phyloP scores from a whole-genome alignment of 2,797 vertebrate species.

The Rhadinocentrus ornatus region DNA sequence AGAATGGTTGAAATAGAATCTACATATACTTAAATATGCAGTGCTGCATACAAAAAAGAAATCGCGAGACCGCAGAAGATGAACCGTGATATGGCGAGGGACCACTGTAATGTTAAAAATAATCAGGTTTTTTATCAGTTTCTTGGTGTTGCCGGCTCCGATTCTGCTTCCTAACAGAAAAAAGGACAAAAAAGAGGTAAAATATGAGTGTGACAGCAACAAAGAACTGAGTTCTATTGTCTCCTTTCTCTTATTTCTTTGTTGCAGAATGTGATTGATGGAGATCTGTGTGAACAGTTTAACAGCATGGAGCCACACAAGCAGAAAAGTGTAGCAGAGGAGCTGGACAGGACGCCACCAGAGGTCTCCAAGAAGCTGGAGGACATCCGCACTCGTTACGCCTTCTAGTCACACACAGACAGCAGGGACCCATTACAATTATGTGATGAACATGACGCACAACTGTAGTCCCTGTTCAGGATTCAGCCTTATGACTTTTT shows the following conservation, averaged over 20 bases:
- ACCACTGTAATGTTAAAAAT: no score
- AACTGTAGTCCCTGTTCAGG: neutral
- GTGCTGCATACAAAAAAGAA: no score
- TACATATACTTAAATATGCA: no score
- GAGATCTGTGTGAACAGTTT: constrained; percentile 98
- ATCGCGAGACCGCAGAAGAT: no score
- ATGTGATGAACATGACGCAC: neutral
- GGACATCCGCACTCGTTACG: constrained; percentile 97
- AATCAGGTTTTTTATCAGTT: no score
- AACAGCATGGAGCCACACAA: constrained; percentile 99
- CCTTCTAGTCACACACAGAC: constrained; percentile 83
- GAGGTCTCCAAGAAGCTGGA: constrained; percentile 99
- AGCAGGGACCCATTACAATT: neutral
- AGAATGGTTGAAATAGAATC: no score
- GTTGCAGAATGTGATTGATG: constrained; percentile 96
- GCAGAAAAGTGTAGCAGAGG: constrained; percentile 97
- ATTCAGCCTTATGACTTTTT: neutral
- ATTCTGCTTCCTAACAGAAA: no score
- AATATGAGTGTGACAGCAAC: neutral
- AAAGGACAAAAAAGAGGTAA: neutral
- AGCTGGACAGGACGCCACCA: constrained; percentile 94
- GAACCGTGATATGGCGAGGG: no score
- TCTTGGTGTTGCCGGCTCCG: no score
- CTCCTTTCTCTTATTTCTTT: neutral
- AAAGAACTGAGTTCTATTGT: neutral